phyloP scores from a whole-genome alignment of 2,113 vertebrate species.

The Chaenocephalus aceratus region DNA sequence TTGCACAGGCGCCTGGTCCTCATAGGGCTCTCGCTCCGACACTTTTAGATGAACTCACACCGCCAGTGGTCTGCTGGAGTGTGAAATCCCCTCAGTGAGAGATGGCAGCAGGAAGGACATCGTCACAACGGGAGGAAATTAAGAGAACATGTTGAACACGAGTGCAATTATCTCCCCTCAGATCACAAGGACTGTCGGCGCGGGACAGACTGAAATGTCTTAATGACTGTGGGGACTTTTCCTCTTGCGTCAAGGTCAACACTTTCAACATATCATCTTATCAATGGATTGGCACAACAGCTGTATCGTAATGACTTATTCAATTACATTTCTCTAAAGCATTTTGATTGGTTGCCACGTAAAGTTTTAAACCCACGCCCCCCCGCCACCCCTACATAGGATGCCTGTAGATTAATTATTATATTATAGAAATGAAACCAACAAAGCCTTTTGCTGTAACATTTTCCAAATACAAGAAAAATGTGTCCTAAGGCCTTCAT shows the following conservation, averaged over 20 bases:
- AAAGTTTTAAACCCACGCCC: no score
- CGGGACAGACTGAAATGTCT: background rate
- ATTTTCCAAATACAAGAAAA: no score
- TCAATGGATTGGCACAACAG: no score
- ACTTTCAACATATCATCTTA: no score
- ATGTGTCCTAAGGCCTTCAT: no score
- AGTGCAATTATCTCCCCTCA: slow-evolving; percentile 14
- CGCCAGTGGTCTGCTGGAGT: background rate
- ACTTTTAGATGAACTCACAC: slow-evolving; percentile 45
- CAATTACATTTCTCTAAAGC: no score
- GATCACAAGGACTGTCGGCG: slow-evolving; percentile 1
- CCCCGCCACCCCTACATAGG: no score
- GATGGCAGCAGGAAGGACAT: slow-evolving; percentile 39
- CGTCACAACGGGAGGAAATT: slow-evolving; percentile 14
- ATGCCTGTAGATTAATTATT: no score
- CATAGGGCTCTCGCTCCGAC: slow-evolving; percentile 35
- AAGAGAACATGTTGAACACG: slow-evolving; percentile 19
- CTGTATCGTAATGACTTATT: no score
- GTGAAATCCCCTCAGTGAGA: background rate
- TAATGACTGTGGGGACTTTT: background rate
- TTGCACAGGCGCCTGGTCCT: slow-evolving; percentile 40
- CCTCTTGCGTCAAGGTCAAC: background rate
- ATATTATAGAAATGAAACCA: no score
- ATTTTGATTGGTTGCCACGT: no score
- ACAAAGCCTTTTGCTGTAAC: no score